Conservation (phyloP, 2,888 invertebrate genomes). For the Mythimna lalbum region DNA sequence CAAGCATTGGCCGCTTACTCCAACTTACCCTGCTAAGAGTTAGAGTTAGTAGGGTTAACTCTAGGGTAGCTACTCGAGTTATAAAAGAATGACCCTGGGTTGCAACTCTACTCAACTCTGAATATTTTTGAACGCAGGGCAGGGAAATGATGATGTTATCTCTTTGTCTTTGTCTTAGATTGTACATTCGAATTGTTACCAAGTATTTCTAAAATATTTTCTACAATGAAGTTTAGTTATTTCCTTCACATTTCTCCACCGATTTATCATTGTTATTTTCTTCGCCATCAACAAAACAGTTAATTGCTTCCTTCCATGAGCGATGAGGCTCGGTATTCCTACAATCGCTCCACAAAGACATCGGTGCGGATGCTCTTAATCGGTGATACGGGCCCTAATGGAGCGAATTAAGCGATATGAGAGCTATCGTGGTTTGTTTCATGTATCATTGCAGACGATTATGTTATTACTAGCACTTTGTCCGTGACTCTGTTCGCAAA, state of each 20-base stretch:
- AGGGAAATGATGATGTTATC: no score
- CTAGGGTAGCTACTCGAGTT: no score
- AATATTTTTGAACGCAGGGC: no score
- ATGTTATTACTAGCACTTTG: constrained; percentile 27
- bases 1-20: no score
- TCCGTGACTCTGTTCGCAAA: no score
- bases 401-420: constrained; percentile 78
- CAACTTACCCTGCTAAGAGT: no score
- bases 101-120: no score
- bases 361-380: constrained; percentile 83
- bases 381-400: constrained; percentile 86
- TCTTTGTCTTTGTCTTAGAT: neutral
- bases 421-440: constrained; percentile 60
- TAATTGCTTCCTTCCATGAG: constrained; percentile 60
- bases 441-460: constrained; percentile 52
- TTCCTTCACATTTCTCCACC: neutral
- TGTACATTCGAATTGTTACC: neutral
- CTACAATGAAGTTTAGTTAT: neutral
- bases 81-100: no score
- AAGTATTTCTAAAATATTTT: neutral
- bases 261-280: constrained; percentile 53
- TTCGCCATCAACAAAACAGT: constrained; percentile 50
- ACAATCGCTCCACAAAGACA: constrained; percentile 59
- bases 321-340: constrained; percentile 51
- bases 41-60: no score